phyloP scores from a whole-genome alignment of 1,140 invertebrate genomes.

The Chelonus insularis region DNA sequence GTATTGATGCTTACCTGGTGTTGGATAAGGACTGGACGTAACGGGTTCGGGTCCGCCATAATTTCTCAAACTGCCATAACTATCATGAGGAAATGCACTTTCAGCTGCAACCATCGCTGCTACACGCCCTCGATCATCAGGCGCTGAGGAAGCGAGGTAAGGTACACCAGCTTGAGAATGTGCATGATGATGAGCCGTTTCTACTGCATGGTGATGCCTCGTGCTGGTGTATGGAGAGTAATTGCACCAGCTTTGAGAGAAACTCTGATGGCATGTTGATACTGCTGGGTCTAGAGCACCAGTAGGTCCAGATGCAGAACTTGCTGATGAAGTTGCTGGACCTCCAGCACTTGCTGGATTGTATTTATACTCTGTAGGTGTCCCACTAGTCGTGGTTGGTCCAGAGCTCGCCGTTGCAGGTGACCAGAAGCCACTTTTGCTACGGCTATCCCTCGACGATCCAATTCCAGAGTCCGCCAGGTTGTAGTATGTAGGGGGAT shows the following conservation, averaged over 20 bases:
- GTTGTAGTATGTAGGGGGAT: conserved; percentile 77
- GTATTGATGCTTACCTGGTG: conserved; percentile 69
- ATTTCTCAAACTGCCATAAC: conserved; percentile 73
- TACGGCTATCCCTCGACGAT: conserved; percentile 63
- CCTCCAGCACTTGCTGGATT: conserved; percentile 57
- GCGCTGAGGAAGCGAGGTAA: conserved; percentile 65
- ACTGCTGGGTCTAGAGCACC: conserved; percentile 63
- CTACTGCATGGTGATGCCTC: conserved; percentile 62
- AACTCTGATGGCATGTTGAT: conserved; percentile 71
- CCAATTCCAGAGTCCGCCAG: conserved; percentile 57
- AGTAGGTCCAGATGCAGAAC: conserved; percentile 65
- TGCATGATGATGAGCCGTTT: conserved; percentile 64
- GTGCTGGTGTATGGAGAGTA: conserved; percentile 70
- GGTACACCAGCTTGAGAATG: conserved; percentile 60
- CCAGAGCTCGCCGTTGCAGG: conserved; percentile 63
- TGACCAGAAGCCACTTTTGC: conserved; percentile 71
- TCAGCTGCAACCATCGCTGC: conserved; percentile 68
- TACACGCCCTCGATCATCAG: conserved; percentile 68
- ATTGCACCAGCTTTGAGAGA: conserved; percentile 74
- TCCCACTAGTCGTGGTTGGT: conserved; percentile 53
- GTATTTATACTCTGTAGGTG: conserved; percentile 64
- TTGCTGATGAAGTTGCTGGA: conserved; percentile 61
- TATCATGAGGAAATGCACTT: conserved; percentile 73
- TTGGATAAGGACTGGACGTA: conserved; percentile 76
- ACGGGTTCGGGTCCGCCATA: conserved; percentile 74